Conservation (phyloP, 2,888 invertebrate genomes). For the Microctonus aethiopoides region DNA sequence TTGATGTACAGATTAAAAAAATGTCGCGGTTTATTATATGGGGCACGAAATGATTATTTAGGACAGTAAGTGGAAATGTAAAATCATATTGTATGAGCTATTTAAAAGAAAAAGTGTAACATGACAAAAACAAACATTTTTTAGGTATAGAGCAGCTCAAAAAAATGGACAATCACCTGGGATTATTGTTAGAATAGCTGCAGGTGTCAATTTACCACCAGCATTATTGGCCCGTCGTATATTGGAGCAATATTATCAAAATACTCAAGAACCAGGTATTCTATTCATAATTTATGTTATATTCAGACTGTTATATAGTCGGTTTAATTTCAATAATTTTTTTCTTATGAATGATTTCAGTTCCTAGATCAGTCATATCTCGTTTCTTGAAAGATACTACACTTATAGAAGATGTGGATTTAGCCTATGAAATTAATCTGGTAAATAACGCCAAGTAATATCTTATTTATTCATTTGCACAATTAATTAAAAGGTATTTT, state of each 20-base stretch:
- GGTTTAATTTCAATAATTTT: conserved; percentile 53
- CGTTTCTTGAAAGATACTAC: conserved; percentile 77
- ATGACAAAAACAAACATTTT: neutral
- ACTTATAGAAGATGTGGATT: conserved; percentile 76
- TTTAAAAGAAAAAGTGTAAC: neutral
- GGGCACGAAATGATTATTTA: conserved; percentile 71
- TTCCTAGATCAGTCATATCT: conserved; percentile 68
- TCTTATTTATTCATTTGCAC: conserved; percentile 14
- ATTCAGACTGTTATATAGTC: conserved; percentile 11
- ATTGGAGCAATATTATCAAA: conserved; percentile 69
- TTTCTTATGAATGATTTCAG: conserved; percentile 57
- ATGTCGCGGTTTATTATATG: conserved; percentile 73
- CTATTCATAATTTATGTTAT: neutral
- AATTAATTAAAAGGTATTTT: conserved; percentile 37
- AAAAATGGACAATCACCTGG: conserved; percentile 69
- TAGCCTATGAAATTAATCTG: conserved; percentile 81
- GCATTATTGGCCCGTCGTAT: conserved; percentile 73
- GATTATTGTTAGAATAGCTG: conserved; percentile 73
- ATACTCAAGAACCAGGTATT: conserved; percentile 46
- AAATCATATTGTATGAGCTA: neutral
- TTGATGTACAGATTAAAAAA: conserved; percentile 75
- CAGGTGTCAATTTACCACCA: conserved; percentile 70
- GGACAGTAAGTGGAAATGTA: conserved; percentile 64
- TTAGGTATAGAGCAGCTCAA: conserved; percentile 65
- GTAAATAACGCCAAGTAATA: conserved; percentile 65